These are phyloP conservation scores for Dolichomitus sp. DNA, from an alignment of 2,888 invertebrate genomes.

Conservation along the genomic window DNA sequence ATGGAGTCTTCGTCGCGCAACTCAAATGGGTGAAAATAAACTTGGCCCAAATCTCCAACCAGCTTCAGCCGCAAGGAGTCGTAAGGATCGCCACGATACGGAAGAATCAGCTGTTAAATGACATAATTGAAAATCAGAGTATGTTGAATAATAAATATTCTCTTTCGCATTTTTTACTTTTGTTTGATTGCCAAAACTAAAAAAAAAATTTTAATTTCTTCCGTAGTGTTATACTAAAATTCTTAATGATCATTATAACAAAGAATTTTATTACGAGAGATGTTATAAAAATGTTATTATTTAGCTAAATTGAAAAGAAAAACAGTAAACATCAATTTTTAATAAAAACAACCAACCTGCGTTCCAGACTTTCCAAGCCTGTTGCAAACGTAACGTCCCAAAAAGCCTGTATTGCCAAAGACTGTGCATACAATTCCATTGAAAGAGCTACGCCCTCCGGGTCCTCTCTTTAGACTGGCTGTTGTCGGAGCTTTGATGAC, in stretches of 20 bases:
- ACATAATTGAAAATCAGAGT: background rate
- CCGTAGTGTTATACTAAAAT: too few species aligned
- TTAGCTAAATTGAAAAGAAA: background rate
- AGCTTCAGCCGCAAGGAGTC: constrained; percentile 93
- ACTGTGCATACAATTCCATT: constrained; percentile 99
- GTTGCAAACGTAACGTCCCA: constrained; percentile 96
- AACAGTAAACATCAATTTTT: background rate
- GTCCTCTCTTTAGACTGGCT: constrained; percentile 92
- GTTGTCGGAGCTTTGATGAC: constrained; percentile 80
- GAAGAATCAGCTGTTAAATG: constrained; percentile 93
- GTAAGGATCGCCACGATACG: constrained; percentile 96
- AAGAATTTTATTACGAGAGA: background rate
- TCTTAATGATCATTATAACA: too few species aligned
- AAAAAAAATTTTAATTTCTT: too few species aligned
- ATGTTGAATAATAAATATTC: too few species aligned
- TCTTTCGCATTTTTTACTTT: too few species aligned
- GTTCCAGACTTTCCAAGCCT: constrained; percentile 95
- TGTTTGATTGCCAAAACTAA: too few species aligned
- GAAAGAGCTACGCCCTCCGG: constrained; percentile 98
- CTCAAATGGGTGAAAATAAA: constrained; percentile 95
- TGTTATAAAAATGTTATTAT: background rate
- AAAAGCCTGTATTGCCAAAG: constrained; percentile 96
- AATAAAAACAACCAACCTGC: constrained; percentile 86
- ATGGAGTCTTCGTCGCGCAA: constrained; percentile 95
- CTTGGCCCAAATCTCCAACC: constrained; percentile 97